These are phyloP conservation scores for Microtus ochrogaster DNA, from an alignment of 2,113 vertebrate species.

Conservation along the genomic window DNA sequence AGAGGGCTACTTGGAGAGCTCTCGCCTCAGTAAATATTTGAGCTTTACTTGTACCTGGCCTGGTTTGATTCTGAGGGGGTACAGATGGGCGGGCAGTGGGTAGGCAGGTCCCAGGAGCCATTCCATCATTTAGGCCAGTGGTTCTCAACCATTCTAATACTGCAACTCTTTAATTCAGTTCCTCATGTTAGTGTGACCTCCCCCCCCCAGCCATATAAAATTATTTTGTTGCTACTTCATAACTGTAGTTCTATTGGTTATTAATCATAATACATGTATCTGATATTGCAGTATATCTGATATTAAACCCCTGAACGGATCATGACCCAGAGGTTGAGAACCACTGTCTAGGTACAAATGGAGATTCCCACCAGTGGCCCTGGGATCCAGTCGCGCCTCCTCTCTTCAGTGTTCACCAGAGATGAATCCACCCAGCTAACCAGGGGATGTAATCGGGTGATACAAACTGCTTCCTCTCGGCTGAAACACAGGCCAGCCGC, in stretches of 20 bases:
- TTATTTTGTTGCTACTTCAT: background rate
- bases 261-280: background rate
- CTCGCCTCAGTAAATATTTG: slow-evolving; percentile 52
- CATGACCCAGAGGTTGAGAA: background rate
- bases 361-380: background rate
- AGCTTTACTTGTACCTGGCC: background rate
- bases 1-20: background rate
- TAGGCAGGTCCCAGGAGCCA: background rate
- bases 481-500: background rate
- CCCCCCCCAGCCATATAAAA: background rate
- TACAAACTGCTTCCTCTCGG: background rate
- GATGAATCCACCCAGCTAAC: background rate
- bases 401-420: background rate
- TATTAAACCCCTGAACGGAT: background rate
- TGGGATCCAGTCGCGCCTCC: background rate
- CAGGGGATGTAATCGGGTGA: background rate
- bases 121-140: background rate
- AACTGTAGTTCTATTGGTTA: background rate
- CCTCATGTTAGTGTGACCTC: background rate
- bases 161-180: background rate
- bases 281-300: background rate
- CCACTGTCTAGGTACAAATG: background rate
- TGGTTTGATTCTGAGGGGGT: background rate
- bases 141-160: background rate
- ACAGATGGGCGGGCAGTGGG: background rate